A percentile compares a stretch with the other conserved stretches of the same genome.
Evolutionary conservation across 1,140 invertebrate genomes (phyloP).

Genomic region (Drosophila parvula): DNA sequence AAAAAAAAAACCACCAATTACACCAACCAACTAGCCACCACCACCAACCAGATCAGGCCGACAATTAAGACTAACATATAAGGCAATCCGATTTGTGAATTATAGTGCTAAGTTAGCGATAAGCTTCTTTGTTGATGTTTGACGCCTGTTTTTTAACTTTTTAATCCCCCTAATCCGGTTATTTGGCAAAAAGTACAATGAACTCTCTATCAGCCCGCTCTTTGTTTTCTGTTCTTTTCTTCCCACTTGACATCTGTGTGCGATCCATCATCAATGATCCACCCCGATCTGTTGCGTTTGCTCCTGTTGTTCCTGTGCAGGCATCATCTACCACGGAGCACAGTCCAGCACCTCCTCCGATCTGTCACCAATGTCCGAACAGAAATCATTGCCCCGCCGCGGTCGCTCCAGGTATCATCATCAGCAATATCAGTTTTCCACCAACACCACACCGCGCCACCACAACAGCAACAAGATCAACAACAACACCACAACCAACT

Average conservation of each 20-base stretch:
- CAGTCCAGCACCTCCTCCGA: constrained; percentile 91
- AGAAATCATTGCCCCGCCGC: constrained; percentile 89
- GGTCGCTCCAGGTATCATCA: constrained; percentile 88
- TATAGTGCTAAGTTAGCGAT: constrained; percentile 39
- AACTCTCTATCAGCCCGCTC: constrained; percentile 67
- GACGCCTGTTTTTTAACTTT: constrained; percentile 11
- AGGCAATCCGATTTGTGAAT: constrained; percentile 29
- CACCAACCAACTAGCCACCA: constrained; percentile 28
- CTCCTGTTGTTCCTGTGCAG: constrained; percentile 79
- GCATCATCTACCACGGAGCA: constrained; percentile 90
- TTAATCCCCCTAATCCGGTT: constrained; percentile 1
- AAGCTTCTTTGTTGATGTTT: constrained; percentile 33
- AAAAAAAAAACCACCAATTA: constrained; percentile 25
- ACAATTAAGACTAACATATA: constrained; percentile 28
- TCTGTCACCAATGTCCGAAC: constrained; percentile 91
- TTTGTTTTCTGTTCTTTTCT: constrained; percentile 70
- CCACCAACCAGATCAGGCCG: constrained; percentile 49
- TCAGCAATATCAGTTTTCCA: constrained; percentile 84
- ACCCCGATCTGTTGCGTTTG: constrained; percentile 12
- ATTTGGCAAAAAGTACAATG: constrained; percentile 34
- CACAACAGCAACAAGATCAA: constrained; percentile 82
- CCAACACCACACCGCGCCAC: constrained; percentile 84
- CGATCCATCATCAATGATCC: constrained; percentile 31
- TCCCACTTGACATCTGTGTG: constrained; percentile 43
- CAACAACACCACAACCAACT: constrained; percentile 66